phyloP scores from a whole-genome alignment of 1,140 invertebrate species.

The Trachymyrmex septentrionalis region DNA sequence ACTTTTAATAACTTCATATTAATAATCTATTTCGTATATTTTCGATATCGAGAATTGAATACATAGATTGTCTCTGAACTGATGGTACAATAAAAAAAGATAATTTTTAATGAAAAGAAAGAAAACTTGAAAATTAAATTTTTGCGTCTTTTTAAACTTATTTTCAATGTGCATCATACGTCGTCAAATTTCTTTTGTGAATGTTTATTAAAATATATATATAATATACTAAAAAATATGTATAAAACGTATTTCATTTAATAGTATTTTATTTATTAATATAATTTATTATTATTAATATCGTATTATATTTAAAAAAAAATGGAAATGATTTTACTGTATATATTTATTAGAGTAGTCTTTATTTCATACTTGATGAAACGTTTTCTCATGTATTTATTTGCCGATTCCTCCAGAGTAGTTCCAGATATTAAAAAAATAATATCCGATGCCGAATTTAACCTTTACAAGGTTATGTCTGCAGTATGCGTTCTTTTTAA shows the following conservation, averaged over 20 bases:
- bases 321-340: background rate
- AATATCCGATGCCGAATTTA: too few species aligned
- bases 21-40: conserved; percentile 51
- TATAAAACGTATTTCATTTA: background rate
- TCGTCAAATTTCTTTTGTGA: background rate
- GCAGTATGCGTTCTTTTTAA: too few species aligned
- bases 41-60: conserved; percentile 35
- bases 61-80: background rate
- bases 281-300: background rate
- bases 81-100: background rate
- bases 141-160: background rate
- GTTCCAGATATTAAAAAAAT: too few species aligned
- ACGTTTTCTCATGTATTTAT: too few species aligned
- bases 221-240: background rate
- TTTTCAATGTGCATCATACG: background rate
- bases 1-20: conserved; percentile 33
- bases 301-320: background rate
- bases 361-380: too few species aligned
- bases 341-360: background rate
- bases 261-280: background rate
- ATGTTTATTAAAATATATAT: background rate
- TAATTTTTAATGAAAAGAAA: background rate
- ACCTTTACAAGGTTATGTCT: too few species aligned
- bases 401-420: too few species aligned
- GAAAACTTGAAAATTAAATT: background rate